Evolutionary conservation across 64 coral and sea anemone genomes (phyloP).

Genomic region (Pocillopora verrucosa): DNA sequence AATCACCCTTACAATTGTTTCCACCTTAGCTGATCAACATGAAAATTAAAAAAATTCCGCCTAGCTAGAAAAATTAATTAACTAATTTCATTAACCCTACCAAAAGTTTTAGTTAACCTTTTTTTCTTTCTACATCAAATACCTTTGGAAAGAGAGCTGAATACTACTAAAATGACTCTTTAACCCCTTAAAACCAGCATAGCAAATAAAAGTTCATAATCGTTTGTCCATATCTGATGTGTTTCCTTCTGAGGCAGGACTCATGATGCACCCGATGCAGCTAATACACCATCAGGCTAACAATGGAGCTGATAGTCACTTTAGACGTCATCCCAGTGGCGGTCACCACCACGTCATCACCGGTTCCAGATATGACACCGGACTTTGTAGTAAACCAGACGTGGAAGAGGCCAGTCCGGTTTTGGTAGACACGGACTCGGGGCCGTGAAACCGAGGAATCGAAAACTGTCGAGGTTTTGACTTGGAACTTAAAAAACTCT

Average conservation of each 20-base stretch:
- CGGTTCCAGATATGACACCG: not conserved
- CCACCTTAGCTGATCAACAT: no score
- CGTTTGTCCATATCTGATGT: not conserved
- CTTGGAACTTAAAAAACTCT: slow-evolving; percentile 10
- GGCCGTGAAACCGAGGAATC: not conserved
- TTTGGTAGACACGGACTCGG: not conserved
- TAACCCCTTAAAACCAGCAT: not conserved
- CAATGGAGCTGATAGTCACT: not conserved
- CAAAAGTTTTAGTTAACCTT: no score
- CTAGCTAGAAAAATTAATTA: no score
- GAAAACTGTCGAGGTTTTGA: not conserved
- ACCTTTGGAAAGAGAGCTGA: not conserved
- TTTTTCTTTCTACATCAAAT: no score
- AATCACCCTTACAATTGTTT: no score
- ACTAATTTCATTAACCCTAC: no score
- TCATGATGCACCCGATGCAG: not conserved
- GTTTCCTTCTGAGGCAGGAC: not conserved
- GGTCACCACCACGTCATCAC: not conserved
- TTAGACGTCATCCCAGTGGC: slow-evolving; percentile 13
- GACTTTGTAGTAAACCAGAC: not conserved
- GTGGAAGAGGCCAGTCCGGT: not conserved
- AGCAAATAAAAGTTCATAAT: not conserved
- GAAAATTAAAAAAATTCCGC: no score
- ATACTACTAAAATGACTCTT: not conserved
- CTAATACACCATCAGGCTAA: slow-evolving; percentile 6